Evolutionary conservation across 2,888 invertebrate genomes (phyloP), one percentile per base, ranked within the genome.

Genomic region (Timema cristinae): DNA sequence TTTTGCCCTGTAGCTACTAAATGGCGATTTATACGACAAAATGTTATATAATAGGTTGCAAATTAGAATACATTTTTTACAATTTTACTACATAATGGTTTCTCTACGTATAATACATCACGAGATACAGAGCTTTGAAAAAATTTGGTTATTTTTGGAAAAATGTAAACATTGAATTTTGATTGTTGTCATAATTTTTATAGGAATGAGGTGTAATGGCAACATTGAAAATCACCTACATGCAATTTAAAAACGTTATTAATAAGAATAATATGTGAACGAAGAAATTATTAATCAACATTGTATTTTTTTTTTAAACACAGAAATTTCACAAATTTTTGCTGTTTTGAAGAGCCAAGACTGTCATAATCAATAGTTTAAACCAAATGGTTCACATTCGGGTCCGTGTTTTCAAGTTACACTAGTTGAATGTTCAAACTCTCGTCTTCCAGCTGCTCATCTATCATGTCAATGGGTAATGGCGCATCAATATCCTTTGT

Each of bases 401-500:
- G 56, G n/a, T 56, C 56, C 56, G n/a, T 16, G 56, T 56, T 7
- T 56, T 11, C 56, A 56, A 56, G 56, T 56, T 56, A 5, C n/a
- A 56, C 16, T 4, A 56, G n/a, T 56, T 10, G 56, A 56, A 56
- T n/a, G n/a, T n/a, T n/a, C n/a, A n/a, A n/a, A n/a, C n/a, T n/a
- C n/a, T n/a, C 56, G 56, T 56, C 56, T 56, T 56, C 56, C 56
- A 56, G 56, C 56, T 56, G 56, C 56, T 56, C 10, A 6, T 56
- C 7, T 11, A 56, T 56, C 7, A 56, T 56, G 56, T 56, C 56
- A 2, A 56, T 6, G 56, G 56, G 7, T 11, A 56, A 56, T 56
- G 56, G n/a, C 4, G n/a, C 56, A 2, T 8, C n/a, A 7, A 56
- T 6, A 11, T 56, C n/a, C 1, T 56, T 7, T 4, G 7, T 7